These are phyloP conservation scores for Pteria penguin DNA, from an alignment of 2,888 invertebrate genomes.

Conservation along the genomic window DNA sequence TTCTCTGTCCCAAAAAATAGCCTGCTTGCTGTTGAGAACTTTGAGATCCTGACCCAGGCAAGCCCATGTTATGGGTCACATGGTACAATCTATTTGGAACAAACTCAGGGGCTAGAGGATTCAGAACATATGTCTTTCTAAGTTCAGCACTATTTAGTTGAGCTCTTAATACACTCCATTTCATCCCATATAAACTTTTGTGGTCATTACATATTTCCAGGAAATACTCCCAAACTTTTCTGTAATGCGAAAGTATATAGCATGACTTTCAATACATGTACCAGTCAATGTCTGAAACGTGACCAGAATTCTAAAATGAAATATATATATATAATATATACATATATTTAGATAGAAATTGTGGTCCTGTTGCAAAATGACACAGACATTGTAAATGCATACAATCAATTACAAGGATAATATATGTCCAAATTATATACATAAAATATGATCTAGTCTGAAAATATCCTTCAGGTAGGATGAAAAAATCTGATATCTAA, in stretches of 20 bases:
- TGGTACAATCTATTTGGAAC: slow-evolving; percentile 82
- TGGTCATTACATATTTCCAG: slow-evolving; percentile 87
- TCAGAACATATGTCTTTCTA: slow-evolving; percentile 88
- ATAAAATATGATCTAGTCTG: no score
- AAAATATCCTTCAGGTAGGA: no score
- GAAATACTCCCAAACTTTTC: slow-evolving; percentile 90
- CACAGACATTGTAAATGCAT: no score
- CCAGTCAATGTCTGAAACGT: no score
- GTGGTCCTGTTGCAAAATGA: no score
- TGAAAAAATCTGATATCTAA: no score
- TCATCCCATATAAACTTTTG: slow-evolving; percentile 87
- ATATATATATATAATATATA: no score
- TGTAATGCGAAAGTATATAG: slow-evolving; percentile 66
- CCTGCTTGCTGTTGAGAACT: slow-evolving; percentile 28
- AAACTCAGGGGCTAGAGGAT: slow-evolving; percentile 90
- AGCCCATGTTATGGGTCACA: slow-evolving; percentile 29
- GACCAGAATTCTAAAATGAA: no score
- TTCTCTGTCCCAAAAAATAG: slow-evolving; percentile 41
- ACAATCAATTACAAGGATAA: no score
- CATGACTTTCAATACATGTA: no score
- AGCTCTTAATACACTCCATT: slow-evolving; percentile 85
- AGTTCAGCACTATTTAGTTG: slow-evolving; percentile 88
- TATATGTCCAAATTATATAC: no score
- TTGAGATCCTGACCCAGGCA: neutral
- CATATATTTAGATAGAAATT: no score